Base-by-base conservation (phyloP, 2,113 vertebrate genomes). In the Engystomops pustulosus region DNA sequence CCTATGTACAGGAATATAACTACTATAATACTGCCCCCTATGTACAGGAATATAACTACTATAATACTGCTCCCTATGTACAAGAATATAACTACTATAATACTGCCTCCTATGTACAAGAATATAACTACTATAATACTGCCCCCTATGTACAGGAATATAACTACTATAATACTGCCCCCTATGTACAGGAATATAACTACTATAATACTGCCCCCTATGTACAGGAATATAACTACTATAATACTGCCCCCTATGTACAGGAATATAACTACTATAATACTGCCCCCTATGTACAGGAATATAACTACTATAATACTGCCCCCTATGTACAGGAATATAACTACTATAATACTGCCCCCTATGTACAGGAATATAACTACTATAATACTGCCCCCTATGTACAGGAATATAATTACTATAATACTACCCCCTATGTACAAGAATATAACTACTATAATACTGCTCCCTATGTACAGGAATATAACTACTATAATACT, bases 271-370 rank as follows among this genome's bases (percentile, higher is more conserved):
- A 60, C 55, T 27, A 27, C 53, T 23, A 58, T 25, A 60, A 60
- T 27, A 60, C 55, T 60, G 23, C 23, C 7, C 23, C 55, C 7
- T n/a, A 60, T 60, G 3, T 60, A 60, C 55, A 60, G 3, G 55
- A 60, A 58, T 60, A 23, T 55, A 27, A 60, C 55, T 27, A 60
- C 55, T 60, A 60, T 60, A 60, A 60, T 27, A 60, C 55, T 27
- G 55, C 23, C 23, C 4, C 23, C 55, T 60, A 60, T 60, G 10
- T 23, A 55, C 53, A 55, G 23, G 55, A 27, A 14, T 27, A 60
- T 60, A 60, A 27, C 23, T 60, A 60, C 53, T 55, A 23, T 55
- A 55, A 55, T 55, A 55, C 53, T 55, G 53, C n/a, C 4, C n/a
- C 53, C 53, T 55, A 23, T 55, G 14, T 55, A 55, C 53, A n/a